phyloP scores from a whole-genome alignment of 2,113 vertebrate genomes.

The Callipepla californica region DNA sequence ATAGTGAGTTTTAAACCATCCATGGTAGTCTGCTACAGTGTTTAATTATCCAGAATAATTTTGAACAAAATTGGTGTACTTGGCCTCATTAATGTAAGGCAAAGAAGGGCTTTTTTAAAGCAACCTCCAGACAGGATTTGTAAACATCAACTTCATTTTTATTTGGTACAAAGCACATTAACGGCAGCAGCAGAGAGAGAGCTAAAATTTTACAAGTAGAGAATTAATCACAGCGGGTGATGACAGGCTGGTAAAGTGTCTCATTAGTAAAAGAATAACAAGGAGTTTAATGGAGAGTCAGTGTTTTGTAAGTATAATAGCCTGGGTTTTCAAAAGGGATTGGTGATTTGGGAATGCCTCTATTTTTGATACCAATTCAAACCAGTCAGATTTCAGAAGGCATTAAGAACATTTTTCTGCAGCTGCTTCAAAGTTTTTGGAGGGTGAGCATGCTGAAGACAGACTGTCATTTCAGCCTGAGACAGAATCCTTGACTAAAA shows the following conservation, averaged over 20 bases:
- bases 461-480: neutral
- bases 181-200: constrained; percentile 56
- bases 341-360: constrained; percentile 42
- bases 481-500: neutral
- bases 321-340: constrained; percentile 27
- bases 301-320: constrained; percentile 49
- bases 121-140: constrained; percentile 56
- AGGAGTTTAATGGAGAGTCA: constrained; percentile 63
- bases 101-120: constrained; percentile 54
- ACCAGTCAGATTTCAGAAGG: neutral
- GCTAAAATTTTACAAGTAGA: constrained; percentile 72
- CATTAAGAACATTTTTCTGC: neutral
- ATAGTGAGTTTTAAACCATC: neutral
- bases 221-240: constrained; percentile 75
- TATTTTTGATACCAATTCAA: neutral
- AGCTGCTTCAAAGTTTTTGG: neutral
- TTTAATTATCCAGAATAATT: constrained; percentile 61
- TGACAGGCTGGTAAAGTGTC: constrained; percentile 72
- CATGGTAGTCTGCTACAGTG: neutral
- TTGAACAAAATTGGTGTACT: constrained; percentile 33
- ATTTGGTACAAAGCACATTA: constrained; percentile 69
- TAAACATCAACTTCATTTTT: constrained; percentile 71
- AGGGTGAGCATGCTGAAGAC: neutral
- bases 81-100: constrained; percentile 50
- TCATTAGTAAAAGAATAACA: constrained; percentile 75